A percentile compares a stretch with the other conserved stretches of the same genome.
phyloP scores from a whole-genome alignment of 2,113 vertebrate genomes.

The Pollimyrus isidori region DNA sequence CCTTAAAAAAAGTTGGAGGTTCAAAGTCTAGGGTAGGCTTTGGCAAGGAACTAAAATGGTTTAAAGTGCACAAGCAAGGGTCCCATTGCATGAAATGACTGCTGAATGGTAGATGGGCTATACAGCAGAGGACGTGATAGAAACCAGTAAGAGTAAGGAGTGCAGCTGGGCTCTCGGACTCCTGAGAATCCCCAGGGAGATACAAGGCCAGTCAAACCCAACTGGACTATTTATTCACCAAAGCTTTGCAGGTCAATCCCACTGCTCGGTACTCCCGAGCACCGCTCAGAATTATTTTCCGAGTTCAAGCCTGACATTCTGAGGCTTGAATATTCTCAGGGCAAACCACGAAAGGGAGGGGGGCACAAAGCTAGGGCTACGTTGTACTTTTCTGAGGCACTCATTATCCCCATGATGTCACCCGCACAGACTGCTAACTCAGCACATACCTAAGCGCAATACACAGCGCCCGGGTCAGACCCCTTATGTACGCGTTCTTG shows the following conservation, averaged over 20 bases:
- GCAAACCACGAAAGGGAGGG: not conserved
- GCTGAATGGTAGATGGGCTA: not conserved
- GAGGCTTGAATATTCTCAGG: not conserved
- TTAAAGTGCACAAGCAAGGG: not conserved
- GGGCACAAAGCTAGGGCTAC: not conserved
- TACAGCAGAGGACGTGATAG: not conserved
- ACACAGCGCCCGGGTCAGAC: not conserved
- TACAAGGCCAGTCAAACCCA: not conserved
- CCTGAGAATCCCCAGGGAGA: not conserved
- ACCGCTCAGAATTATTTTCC: not conserved
- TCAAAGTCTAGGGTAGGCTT: not conserved
- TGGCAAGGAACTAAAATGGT: not conserved
- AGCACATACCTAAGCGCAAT: not conserved
- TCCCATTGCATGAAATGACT: not conserved
- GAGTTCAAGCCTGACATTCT: not conserved
- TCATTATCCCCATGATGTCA: conserved; percentile 12
- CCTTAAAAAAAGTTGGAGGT: not conserved
- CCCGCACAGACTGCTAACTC: not conserved
- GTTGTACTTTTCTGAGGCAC: not conserved
- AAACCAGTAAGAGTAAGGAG: not conserved
- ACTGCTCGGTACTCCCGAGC: not conserved
- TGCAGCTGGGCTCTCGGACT: not conserved
- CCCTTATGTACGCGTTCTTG: not conserved
- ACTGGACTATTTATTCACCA: not conserved
- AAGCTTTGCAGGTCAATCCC: not conserved